phyloP scores from a whole-genome alignment of 2,113 vertebrate species.

The Caranx ignobilis region DNA sequence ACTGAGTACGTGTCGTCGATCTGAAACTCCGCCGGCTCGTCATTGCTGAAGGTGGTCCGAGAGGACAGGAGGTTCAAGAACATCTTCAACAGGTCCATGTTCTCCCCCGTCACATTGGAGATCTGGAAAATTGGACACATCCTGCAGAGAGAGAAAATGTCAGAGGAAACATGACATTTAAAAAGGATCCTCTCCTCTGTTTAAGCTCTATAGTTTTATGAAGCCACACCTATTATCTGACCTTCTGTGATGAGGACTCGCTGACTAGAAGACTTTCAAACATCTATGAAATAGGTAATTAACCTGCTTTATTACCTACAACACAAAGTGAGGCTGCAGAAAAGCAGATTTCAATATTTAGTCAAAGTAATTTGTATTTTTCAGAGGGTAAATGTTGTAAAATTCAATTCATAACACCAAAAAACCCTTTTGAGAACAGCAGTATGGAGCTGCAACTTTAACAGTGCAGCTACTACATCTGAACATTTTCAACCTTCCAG shows the following conservation, averaged over 20 bases:
- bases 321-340: neutral
- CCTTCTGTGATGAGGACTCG: too few relatives aligned
- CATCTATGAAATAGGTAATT: neutral
- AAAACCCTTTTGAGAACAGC: neutral
- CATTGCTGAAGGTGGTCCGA: slow-evolving; percentile 90
- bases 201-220: neutral
- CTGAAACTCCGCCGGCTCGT: slow-evolving; percentile 96
- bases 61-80: slow-evolving; percentile 97
- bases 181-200: neutral
- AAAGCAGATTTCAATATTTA: neutral
- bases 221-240: too few relatives aligned
- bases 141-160: slow-evolving; percentile 74
- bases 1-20: slow-evolving; percentile 98
- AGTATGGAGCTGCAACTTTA: too few relatives aligned
- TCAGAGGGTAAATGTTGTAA: too few relatives aligned
- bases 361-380: neutral
- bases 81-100: slow-evolving; percentile 96
- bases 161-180: neutral
- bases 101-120: slow-evolving; percentile 96
- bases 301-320: too few relatives aligned
- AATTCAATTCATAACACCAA: too few relatives aligned
- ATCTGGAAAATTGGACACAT: slow-evolving; percentile 99
- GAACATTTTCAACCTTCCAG: too few relatives aligned
- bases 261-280: too few relatives aligned
- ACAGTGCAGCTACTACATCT: too few relatives aligned